Base-by-base conservation (phyloP, 92 coral and sea anemone genomes). In the Muricea muricata region DNA sequence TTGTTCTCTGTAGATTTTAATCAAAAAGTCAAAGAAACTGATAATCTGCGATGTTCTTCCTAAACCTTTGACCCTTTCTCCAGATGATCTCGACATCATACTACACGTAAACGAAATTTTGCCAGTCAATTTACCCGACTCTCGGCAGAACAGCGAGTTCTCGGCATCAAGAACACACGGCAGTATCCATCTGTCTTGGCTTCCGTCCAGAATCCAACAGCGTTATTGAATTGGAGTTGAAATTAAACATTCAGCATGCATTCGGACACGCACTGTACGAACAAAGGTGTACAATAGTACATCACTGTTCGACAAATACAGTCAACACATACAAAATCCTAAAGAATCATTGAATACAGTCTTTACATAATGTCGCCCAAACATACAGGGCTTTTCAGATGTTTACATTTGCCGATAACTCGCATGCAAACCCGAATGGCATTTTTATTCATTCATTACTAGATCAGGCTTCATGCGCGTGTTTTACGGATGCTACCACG, bases 381-480 rank as follows among this genome's bases (percentile, higher is more conserved):
- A 52, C 24, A 52, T 6, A 52, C 26, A 18, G 18, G 0, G 23
- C 26, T 52, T 17, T 52, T 52, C 5, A 52, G 3, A 18, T 52
- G 60, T 52, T 52, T 52, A 52, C 60, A 13, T 52, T 52, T 52
- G 60, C 18, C 60, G 60, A 52, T 23, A 52, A 52, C 60, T 13
- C 60, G 21, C 18, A 52, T 9, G 18, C 3, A 52, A 52, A 15
- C 15, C 20, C 42, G 5, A 9, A 4, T 4, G 42, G 42, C 42
- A 37, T 52, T 52, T 48, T 52, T 25, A 52, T 25, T 52, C 41
- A 65, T 34, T 65, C 71, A 65, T 1, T 10, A n/a, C n/a, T n/a
- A 65, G 37, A 65, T 65, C 35, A 65, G 14, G 46, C 35, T 68
- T 68, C 46, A 39, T 68, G 48, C 37, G 47, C 75, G 75, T 68